Base-by-base conservation (phyloP, 2,888 invertebrate species). In the Miltochrista miniata region DNA sequence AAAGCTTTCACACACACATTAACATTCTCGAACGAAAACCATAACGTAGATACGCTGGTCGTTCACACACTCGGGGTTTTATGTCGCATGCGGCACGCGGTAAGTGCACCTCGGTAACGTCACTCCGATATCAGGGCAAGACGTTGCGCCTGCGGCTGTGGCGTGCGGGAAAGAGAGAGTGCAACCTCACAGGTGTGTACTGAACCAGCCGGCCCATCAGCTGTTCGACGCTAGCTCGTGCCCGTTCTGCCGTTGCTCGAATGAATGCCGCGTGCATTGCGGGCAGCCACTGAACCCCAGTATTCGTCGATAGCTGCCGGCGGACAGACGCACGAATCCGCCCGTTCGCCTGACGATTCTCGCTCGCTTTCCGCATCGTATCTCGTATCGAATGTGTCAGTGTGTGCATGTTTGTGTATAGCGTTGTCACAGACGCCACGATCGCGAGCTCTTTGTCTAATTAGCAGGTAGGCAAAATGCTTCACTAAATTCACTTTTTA, bases 401-500 rank as follows among this genome's bases (percentile, higher is more conserved):
- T 83, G 84, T 81, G 85, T 83, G 82, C 79, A 83, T 85, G 84
- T 78, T 77, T 79, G 83, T 80, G 82, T 84, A 76, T 72, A 76
- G 80, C 77, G 82, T 79, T 81, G 81, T 79, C 85, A 83, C 81
- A 78, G 80, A 80, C 79, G 74, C 78, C 75, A 61, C 79, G 83
- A 82, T 83, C 76, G 76, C 79, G 79, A 82, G 81, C 84, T 84
- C 87, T 86, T 87, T 89, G 88, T 88, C 85, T 86, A 87, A 88
- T 87, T 86, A 88, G 74, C 89, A 90, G 89, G 89, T 90, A 90
- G 87, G 87, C 82, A 74, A 79, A 42, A 83, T 76, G 79, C 77
- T 81, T 74, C 74, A 74, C 72, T 70, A 73, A 81, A 81, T 76
- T 72, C 31, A 36, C 35, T 44, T 66, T 24, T 24, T 24, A 55